phyloP scores from a whole-genome alignment of 2,113 vertebrate genomes.

The rabbit (Oryctolagus cuniculus) region mOryCun1.1 NC_091450.1:28179501-28180000 shows the following conservation, averaged over 20 bases:
- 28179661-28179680: not conserved
- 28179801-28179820: not conserved
- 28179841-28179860: not conserved
- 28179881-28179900: rapidly evolving
- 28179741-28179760: not conserved
- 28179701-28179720: not conserved
- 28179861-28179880: not conserved
- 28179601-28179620: no score
- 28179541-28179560: not conserved
- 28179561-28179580: not conserved
- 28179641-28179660: not conserved
- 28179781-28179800: not conserved
- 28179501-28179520: not conserved
- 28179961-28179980: not conserved
- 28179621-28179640: not conserved
- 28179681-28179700: not conserved
- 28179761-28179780: not conserved
- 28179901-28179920: not conserved
- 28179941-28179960: rapidly evolving
- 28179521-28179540: not conserved
- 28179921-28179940: not conserved
- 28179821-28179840: rapidly evolving
- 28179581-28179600: not conserved
- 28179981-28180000: not conserved
- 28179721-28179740: no score